Evolutionary conservation across 2,113 vertebrate species (phyloP).

Genomic region (Hypanus sabinus): DNA sequence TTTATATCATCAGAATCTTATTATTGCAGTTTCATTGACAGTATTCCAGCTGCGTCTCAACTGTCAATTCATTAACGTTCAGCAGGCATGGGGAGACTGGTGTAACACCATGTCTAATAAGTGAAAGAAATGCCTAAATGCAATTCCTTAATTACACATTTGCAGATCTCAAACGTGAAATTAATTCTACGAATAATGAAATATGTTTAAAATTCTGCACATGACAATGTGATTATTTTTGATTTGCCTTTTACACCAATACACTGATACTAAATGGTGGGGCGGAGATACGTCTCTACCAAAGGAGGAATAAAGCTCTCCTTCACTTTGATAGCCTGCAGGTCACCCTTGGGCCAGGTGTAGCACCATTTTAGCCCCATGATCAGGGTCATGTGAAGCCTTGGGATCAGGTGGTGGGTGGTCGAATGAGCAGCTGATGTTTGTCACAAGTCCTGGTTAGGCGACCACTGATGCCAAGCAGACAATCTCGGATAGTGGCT

Average conservation of each 20-base stretch:
- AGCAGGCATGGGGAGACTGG: background rate
- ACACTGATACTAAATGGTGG: background rate
- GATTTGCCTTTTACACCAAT: background rate
- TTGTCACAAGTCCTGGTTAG: too few species aligned
- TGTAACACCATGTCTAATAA: background rate
- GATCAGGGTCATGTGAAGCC: too few species aligned
- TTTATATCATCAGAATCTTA: slow-evolving; percentile 8
- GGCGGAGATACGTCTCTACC: too few species aligned
- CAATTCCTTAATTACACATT: background rate
- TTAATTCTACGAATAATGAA: background rate
- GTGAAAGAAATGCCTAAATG: background rate
- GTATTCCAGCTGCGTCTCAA: background rate
- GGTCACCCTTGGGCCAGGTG: too few species aligned
- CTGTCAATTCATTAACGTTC: background rate
- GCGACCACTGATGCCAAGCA: too few species aligned
- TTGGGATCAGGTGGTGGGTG: too few species aligned
- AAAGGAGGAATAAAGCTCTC: too few species aligned
- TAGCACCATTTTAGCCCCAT: too few species aligned
- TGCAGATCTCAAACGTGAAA: background rate
- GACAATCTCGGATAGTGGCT: too few species aligned
- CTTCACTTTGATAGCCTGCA: too few species aligned
- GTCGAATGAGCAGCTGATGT: too few species aligned
- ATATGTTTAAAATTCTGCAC: background rate
- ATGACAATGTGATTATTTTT: background rate
- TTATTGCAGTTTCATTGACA: slow-evolving; percentile 23